Percentiles rank a stretch among this genome's conserved stretches.
Evolutionary conservation across 2,113 vertebrate genomes (phyloP).

Genomic region (Mus musculus): GRCm39 chr1:26384501-26385000

Average conservation of each 20-base stretch:
- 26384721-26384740: not conserved
- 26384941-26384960: not conserved
- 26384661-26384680: not conserved
- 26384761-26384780: not conserved
- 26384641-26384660: not conserved
- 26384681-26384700: not conserved
- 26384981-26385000: not conserved
- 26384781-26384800: not conserved
- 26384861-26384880: not conserved
- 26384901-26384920: not conserved
- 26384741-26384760: not conserved
- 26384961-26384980: not conserved
- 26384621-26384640: not conserved
- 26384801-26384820: not conserved
- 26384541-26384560: not conserved
- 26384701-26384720: not conserved
- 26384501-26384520: too few species aligned
- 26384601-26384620: not conserved
- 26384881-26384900: not conserved
- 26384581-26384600: not conserved
- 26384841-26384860: not conserved
- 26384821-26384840: not conserved
- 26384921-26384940: not conserved
- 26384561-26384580: not conserved
- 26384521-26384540: not conserved